These are phyloP conservation scores for Redunca redunca DNA, from an alignment of 2,113 vertebrate genomes.

Conservation along the genomic window DNA sequence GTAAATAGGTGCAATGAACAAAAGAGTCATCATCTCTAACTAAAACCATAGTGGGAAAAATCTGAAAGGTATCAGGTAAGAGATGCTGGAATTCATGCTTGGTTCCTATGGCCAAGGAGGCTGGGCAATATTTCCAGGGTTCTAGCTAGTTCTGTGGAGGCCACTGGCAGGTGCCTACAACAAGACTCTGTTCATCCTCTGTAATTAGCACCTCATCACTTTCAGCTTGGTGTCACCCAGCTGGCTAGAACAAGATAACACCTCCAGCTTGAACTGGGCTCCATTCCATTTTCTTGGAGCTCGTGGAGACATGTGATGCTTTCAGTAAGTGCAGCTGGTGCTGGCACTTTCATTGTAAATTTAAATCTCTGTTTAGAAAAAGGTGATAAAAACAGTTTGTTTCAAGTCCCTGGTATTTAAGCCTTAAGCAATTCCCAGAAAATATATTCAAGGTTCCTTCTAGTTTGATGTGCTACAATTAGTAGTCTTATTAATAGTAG, in stretches of 20 bases:
- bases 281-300: constrained; percentile 82
- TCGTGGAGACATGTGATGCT: constrained; percentile 83
- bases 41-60: constrained; percentile 33
- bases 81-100: constrained; percentile 62
- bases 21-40: background rate
- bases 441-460: constrained; percentile 79
- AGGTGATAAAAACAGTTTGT: constrained; percentile 84
- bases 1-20: background rate
- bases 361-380: constrained; percentile 83
- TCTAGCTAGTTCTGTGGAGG: constrained; percentile 71
- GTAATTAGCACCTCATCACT: constrained; percentile 88
- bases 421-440: constrained; percentile 76
- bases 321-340: constrained; percentile 85
- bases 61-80: constrained; percentile 45
- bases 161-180: constrained; percentile 75
- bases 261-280: constrained; percentile 80
- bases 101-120: constrained; percentile 34
- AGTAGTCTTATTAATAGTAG: constrained; percentile 66
- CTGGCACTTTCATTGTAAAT: constrained; percentile 82
- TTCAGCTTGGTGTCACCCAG: constrained; percentile 83
- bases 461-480: constrained; percentile 76
- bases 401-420: constrained; percentile 82
- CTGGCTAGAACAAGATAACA: constrained; percentile 81
- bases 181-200: constrained; percentile 80
- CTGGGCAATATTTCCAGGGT: constrained; percentile 62